phyloP scores from a whole-genome alignment of 2,113 vertebrate genomes.

The Poeciliopsis turrubarensis region DNA sequence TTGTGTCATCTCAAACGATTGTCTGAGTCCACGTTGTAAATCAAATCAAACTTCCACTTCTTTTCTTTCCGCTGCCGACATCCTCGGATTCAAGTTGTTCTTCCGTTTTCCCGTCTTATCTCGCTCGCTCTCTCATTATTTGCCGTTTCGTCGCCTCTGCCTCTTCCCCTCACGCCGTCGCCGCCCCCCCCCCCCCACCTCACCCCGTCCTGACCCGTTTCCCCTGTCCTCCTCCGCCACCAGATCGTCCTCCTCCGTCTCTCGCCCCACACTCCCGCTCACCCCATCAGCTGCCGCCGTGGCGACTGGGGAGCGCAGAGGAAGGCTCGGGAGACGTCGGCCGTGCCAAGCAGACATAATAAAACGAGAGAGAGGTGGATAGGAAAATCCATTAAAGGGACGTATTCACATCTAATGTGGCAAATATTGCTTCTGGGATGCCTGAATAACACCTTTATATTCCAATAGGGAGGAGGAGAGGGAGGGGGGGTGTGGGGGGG shows the following conservation, averaged over 20 bases:
- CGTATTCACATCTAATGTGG: conserved; percentile 66
- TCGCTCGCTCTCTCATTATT: background rate
- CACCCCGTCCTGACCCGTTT: background rate
- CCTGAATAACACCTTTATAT: conserved; percentile 70
- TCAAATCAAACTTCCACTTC: background rate
- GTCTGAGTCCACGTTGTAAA: background rate
- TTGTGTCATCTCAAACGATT: background rate
- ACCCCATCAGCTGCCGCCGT: conserved; percentile 25
- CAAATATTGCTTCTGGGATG: conserved; percentile 67
- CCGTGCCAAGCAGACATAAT: conserved; percentile 77
- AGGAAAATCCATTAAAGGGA: conserved; percentile 73
- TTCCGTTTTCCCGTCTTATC: background rate
- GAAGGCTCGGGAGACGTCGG: conserved; percentile 41
- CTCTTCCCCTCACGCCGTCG: too few species aligned
- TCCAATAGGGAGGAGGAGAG: background rate
- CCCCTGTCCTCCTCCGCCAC: background rate
- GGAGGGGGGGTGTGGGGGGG: background rate
- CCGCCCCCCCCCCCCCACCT: too few species aligned
- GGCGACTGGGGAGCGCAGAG: conserved; percentile 17
- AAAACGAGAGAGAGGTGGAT: conserved; percentile 53
- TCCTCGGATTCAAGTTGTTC: too few species aligned
- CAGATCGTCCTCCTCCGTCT: background rate
- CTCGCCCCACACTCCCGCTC: background rate
- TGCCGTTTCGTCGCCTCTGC: background rate
- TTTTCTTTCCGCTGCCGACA: background rate